phyloP scores from a whole-genome alignment of 2,888 invertebrate species.

The Parelbella ahira region DNA sequence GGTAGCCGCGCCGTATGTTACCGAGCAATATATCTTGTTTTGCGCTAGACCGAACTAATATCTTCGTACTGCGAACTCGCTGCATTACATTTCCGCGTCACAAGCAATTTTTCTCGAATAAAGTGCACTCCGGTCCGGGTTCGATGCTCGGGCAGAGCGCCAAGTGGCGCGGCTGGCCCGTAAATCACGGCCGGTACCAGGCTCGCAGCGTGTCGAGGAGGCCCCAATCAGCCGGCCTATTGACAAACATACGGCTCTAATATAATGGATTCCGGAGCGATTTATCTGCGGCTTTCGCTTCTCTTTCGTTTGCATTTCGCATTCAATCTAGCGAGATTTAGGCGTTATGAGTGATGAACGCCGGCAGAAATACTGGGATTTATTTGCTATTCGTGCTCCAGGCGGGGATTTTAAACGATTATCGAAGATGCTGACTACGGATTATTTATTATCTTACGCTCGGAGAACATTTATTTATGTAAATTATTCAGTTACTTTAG shows the following conservation, averaged over 20 bases:
- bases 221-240: conserved; percentile 71
- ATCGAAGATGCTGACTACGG: conserved; percentile 18
- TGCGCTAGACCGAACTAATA: conserved; percentile 25
- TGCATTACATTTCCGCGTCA: conserved; percentile 40
- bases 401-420: conserved; percentile 18
- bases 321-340: conserved; percentile 41
- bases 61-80: conserved; percentile 30
- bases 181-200: conserved; percentile 58
- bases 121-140: conserved; percentile 54
- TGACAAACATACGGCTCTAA: conserved; percentile 72
- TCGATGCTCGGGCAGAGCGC: conserved; percentile 64
- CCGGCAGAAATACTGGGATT: conserved; percentile 28
- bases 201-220: conserved; percentile 58
- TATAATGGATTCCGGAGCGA: conserved; percentile 65
- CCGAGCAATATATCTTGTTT: conserved; percentile 21
- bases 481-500: conserved; percentile 16
- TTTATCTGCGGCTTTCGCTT: conserved; percentile 51
- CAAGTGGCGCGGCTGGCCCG: conserved; percentile 62
- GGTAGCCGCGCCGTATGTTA: conserved; percentile 10
- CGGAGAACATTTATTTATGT: conserved; percentile 13
- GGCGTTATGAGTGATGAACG: conserved; percentile 35
- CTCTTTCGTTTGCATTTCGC: conserved; percentile 42
- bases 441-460: conserved; percentile 20
- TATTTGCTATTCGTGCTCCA: conserved; percentile 22
- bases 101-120: conserved; percentile 59